Evolutionary conservation across 2,113 vertebrate species (phyloP).

Genomic region (Tupaia chinensis): DNA sequence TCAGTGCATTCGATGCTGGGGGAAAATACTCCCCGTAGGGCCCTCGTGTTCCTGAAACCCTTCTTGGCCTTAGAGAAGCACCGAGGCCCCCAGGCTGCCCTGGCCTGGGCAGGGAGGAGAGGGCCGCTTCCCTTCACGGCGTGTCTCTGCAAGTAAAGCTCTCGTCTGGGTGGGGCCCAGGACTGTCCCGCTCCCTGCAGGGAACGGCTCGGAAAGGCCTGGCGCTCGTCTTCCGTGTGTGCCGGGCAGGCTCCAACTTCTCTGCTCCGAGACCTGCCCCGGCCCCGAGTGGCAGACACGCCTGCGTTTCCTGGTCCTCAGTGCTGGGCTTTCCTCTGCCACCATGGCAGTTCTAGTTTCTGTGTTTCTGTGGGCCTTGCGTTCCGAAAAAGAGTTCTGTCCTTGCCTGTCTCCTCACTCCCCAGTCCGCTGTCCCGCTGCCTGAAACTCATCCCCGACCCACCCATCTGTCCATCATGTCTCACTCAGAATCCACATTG

Average conservation of each 20-base stretch:
- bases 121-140: accelerated
- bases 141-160: neutral
- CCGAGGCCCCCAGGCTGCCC: accelerated
- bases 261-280: accelerated
- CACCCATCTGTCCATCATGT: accelerated
- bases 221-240: accelerated
- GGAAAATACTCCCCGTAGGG: neutral
- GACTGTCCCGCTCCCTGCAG: accelerated
- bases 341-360: neutral
- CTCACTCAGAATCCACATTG: neutral
- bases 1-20: neutral
- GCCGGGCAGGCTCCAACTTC: accelerated
- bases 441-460: neutral
- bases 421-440: accelerated
- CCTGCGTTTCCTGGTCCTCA: accelerated
- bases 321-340: accelerated
- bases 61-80: neutral
- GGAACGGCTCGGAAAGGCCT: accelerated
- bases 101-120: neutral
- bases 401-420: accelerated
- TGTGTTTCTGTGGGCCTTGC: neutral
- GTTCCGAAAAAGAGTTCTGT: neutral
- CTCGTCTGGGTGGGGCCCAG: neutral
- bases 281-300: accelerated
- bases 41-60: neutral